A percentile compares a stretch with the other conserved stretches of the same genome.
Conservation (phyloP, 35 echinoderm and acorn worm species). For the Hemicentrotus pulcherrimus region DNA sequence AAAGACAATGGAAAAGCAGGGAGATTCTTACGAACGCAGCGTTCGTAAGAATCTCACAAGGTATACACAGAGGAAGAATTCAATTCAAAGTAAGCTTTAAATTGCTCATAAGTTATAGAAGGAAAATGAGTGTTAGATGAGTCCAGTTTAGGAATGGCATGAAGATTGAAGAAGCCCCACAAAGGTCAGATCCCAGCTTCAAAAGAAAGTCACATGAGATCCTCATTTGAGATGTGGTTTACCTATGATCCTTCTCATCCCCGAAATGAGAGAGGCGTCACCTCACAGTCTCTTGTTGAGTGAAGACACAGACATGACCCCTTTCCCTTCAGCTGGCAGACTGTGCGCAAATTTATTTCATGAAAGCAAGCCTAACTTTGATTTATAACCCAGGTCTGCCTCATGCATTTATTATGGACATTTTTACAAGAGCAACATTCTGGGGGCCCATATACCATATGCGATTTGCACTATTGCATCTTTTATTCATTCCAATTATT, state of each 20-base stretch:
- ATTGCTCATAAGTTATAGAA: not conserved
- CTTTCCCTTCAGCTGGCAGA: not conserved
- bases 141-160: not conserved
- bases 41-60: too few relatives aligned
- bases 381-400: constrained; percentile 2
- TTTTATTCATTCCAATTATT: not conserved
- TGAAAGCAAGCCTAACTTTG: not conserved
- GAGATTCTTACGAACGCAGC: too few relatives aligned
- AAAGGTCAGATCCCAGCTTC: not conserved
- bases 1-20: too few relatives aligned
- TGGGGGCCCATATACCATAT: not conserved
- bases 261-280: constrained; percentile 5
- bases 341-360: not conserved
- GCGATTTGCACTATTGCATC: not conserved
- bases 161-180: not conserved
- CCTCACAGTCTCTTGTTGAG: not conserved
- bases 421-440: not conserved
- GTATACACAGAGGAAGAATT: too few relatives aligned
- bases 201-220: not conserved
- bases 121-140: not conserved
- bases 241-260: not conserved
- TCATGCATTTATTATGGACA: constrained; percentile 11
- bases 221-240: constrained; percentile 10
- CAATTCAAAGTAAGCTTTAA: not conserved
- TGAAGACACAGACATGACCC: not conserved